Evolutionary conservation across 2,113 vertebrate species (phyloP).

Genomic region (Dasyurus viverrinus): DNA sequence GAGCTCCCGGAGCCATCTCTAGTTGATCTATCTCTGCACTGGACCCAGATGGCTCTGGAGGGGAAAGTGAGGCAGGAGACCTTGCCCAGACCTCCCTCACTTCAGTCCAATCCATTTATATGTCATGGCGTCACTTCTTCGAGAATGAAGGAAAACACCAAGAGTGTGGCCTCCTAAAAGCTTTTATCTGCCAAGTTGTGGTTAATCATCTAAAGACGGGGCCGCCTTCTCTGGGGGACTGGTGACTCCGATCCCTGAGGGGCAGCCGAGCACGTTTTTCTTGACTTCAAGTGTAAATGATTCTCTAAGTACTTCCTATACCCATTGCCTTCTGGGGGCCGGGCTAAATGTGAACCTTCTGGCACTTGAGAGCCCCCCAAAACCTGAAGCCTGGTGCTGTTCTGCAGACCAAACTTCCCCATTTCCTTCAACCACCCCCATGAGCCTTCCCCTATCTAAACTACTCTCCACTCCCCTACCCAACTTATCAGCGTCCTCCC

Average conservation of each 20-base stretch:
- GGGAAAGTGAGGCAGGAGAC: no score
- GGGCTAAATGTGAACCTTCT: neutral
- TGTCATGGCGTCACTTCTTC: no score
- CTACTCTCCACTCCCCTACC: neutral
- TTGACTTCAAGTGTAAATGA: neutral
- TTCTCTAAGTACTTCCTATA: neutral
- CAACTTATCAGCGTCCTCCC: neutral
- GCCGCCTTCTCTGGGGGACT: neutral
- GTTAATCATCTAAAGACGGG: neutral
- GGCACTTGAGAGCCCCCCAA: neutral
- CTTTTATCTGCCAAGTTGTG: conserved; percentile 13
- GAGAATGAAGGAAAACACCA: no score
- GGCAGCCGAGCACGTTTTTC: neutral
- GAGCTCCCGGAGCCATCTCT: neutral
- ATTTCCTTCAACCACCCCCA: neutral
- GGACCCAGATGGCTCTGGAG: no score
- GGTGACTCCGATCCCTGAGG: no score
- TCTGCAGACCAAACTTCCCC: neutral
- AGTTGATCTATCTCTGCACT: no score
- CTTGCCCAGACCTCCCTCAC: no score
- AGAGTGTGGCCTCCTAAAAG: no score
- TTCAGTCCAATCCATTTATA: no score
- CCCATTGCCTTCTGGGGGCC: neutral
- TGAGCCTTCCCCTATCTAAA: neutral
- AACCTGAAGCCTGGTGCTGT: neutral